Percentiles rank a stretch among this genome's conserved stretches.
phyloP scores from a whole-genome alignment of 2,888 invertebrate species.

The Chrysotoxum bicinctum region DNA sequence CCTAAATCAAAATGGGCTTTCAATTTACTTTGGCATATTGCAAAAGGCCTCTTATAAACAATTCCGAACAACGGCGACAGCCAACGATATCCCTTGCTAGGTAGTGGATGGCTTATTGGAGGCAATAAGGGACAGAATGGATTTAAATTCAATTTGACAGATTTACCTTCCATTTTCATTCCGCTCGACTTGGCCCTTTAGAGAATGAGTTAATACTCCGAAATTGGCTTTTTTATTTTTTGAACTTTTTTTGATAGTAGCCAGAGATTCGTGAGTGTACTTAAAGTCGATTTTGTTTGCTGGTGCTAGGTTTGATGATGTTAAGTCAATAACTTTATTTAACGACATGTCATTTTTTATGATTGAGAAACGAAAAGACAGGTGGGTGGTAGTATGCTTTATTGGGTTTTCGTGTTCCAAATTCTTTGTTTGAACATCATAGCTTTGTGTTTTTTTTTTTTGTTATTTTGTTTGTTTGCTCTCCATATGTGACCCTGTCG shows the following conservation, averaged over 20 bases:
- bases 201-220: conserved; percentile 52
- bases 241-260: not conserved
- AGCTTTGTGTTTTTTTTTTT: conserved; percentile 3
- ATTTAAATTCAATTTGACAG: conserved; percentile 71
- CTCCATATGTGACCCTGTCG: not conserved
- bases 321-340: conserved; percentile 25
- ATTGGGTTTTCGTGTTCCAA: conserved; percentile 20
- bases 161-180: conserved; percentile 62
- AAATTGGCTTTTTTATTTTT: conserved; percentile 37
- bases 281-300: conserved; percentile 6
- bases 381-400: not conserved
- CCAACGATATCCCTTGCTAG: not conserved
- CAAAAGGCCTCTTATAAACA: conserved; percentile 17
- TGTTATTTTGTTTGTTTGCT: not conserved
- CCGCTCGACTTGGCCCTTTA: conserved; percentile 27
- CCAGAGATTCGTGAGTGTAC: conserved; percentile 19
- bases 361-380: conserved; percentile 29
- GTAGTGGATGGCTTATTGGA: not conserved
- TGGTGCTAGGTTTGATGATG: not conserved
- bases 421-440: conserved; percentile 28
- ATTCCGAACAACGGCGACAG: conserved; percentile 3
- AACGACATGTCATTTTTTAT: conserved; percentile 36
- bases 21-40: conserved; percentile 57
- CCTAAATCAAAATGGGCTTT: conserved; percentile 57
- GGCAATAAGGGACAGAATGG: conserved; percentile 47